Evolutionary conservation across 1,140 invertebrate species (phyloP), one percentile per base, ranked within the genome.

Genomic region (Planococcus citri): DNA sequence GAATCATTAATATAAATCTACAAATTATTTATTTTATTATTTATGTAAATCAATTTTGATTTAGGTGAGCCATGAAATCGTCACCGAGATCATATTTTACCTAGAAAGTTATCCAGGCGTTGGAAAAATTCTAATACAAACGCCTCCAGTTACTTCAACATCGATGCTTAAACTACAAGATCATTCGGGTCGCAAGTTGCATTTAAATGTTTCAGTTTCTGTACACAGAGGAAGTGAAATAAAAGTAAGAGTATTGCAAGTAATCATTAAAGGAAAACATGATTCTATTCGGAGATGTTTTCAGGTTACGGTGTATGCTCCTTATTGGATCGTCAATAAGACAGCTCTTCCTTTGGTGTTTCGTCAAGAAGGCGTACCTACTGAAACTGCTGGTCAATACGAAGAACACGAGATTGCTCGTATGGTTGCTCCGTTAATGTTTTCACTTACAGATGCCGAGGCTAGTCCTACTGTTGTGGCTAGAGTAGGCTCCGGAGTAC

Each of bases 311-410:
- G 82, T 97, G 17, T 89, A 85, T 71, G 89, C 92, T 22, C 88
- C 90, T 0, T 97, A 90, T 80, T 98, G 96, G 95, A 86, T 99
- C 73, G 86, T 98, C 27, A 98, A 99, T 78, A 91, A 91, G 78
- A 94, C 92, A 17, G 95, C 95, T 0, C 81, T 98, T 41, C 94
- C 95, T 0, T 78, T 98, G n/a, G 87, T 98, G 22, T 95, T 96
- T 77, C 85, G 87, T 75, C 95, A 97, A 80, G 94, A 96, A 78
- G 92, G 91, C 9, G 85, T 85, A 12, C 82, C 81, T 4, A 75
- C 79, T 1, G 91, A 94, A 75, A 87, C 90, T 68, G 91, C 95
- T 1, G 96, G 95, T 10, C 96, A 99, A 80, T 93, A 90, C 78
- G 87, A 88, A 69, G 95, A 98, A 77, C 92, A 98, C 76, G 96